These are phyloP conservation scores for Aleiodes alternator DNA, from an alignment of 2,888 invertebrate genomes.

Conservation along the genomic window DNA sequence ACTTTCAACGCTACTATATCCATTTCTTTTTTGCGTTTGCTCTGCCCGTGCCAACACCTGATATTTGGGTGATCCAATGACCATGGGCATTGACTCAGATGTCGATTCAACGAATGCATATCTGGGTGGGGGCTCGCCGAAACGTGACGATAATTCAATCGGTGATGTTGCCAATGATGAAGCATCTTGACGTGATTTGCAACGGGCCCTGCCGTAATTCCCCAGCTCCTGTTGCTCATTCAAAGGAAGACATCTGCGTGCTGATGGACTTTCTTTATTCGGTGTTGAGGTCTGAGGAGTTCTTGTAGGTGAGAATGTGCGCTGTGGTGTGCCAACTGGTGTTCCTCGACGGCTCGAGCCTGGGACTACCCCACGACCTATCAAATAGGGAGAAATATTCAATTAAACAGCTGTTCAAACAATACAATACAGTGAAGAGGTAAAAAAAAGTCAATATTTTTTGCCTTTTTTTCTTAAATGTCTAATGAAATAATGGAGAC, in stretches of 20 bases:
- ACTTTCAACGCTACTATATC: slow-evolving; percentile 70
- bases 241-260: slow-evolving; percentile 70
- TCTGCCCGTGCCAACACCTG: slow-evolving; percentile 61
- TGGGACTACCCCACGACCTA: slow-evolving; percentile 45
- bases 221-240: slow-evolving; percentile 63
- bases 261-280: slow-evolving; percentile 71
- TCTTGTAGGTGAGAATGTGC: slow-evolving; percentile 59
- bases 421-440: background rate
- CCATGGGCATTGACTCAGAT: slow-evolving; percentile 68
- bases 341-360: slow-evolving; percentile 50
- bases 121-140: slow-evolving; percentile 63
- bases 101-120: slow-evolving; percentile 66
- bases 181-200: slow-evolving; percentile 51
- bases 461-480: too few relatives aligned
- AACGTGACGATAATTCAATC: slow-evolving; percentile 42
- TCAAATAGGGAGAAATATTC: background rate
- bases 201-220: slow-evolving; percentile 69
- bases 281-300: slow-evolving; percentile 71
- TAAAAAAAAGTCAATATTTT: background rate
- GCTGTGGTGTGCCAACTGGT: slow-evolving; percentile 62
- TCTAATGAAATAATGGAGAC: background rate
- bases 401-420: background rate
- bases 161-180: slow-evolving; percentile 45
- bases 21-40: slow-evolving; percentile 48
- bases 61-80: slow-evolving; percentile 68